Evolutionary conservation across 1,140 invertebrate genomes (phyloP), one percentile per base, ranked within the genome.

Genomic region (Apis laboriosa): DNA sequence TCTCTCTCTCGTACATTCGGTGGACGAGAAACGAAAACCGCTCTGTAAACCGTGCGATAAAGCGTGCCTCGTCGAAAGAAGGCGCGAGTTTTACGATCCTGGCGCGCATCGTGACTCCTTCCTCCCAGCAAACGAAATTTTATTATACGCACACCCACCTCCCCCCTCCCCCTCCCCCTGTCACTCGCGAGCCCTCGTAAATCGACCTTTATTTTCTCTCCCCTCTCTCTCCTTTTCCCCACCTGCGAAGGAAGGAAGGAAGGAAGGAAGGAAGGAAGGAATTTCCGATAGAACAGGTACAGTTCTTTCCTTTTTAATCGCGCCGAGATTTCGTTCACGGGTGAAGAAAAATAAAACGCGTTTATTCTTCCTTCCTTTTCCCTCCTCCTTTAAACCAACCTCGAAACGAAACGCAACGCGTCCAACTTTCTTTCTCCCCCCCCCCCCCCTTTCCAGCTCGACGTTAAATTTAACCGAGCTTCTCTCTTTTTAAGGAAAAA

Each of bases 61-160:
- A 72, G 83, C 85, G 89, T 84, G 86, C 86, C 88, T 90, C 80
- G 84, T 90, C 83, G 86, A 90, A 91, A 88, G 87, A 86, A 91
- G 90, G 89, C 86, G 89, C 75, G 85, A 87, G 85, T 90, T 92
- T 92, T 92, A 92, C 84, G 90, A 91, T 86, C 83, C 66, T 17
- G 74, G 78, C 77, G 80, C 66, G 78, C 83, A 88, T 90, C 88
- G 83, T 88, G 58, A 64, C 51, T 86, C 72, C 28, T 63, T 21
- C 53, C 49, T 61, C 72, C 4, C n/a, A 67, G 60, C 80, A 85
- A 89, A 90, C 89, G 81, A 79, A 87, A 82, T 84, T 89, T 88
- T 90, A 90, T 77, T 87, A 86, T 84, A 85, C 76, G 58, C 34
- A 7, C 34, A 0, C 2, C 5, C 34, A 0, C 34, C 5, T 7